Percentiles rank a stretch among this genome's conserved stretches.
Conservation (phyloP, 2,888 invertebrate species). For the Apamea crenata region DNA sequence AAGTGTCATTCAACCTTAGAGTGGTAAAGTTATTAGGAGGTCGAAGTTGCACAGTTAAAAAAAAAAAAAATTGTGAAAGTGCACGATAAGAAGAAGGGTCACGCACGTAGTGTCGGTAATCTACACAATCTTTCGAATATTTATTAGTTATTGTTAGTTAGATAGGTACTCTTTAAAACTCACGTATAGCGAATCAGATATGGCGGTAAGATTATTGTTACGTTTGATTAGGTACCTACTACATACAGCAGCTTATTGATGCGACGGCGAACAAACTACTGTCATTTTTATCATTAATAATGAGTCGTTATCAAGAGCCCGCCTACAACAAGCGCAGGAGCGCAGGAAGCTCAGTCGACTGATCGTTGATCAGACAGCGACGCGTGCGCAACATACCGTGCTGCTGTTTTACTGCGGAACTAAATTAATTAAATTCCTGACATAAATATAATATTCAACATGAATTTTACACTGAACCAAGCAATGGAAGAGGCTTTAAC, state of each 20-base stretch:
- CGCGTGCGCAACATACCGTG: conserved; percentile 70
- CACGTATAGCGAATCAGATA: conserved; percentile 46
- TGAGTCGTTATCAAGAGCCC: conserved; percentile 84
- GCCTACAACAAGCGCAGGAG: conserved; percentile 79
- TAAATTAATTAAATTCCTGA: conserved; percentile 68
- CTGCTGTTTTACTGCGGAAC: conserved; percentile 55
- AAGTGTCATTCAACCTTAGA: neutral
- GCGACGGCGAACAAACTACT: conserved; percentile 75
- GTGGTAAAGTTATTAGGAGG: neutral
- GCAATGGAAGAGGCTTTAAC: conserved; percentile 86
- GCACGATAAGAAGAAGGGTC: neutral
- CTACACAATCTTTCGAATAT: conserved; percentile 11
- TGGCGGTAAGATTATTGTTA: conserved; percentile 40
- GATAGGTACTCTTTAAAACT: conserved; percentile 33
- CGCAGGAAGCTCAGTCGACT: conserved; percentile 82
- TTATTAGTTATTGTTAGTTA: conserved; percentile 23
- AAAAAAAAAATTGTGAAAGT: neutral
- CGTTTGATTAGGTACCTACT: conserved; percentile 45
- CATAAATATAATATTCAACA: conserved; percentile 45
- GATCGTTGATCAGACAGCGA: conserved; percentile 69
- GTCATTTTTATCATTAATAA: conserved; percentile 85
- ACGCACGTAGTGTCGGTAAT: conserved; percentile 34
- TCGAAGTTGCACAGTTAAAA: neutral
- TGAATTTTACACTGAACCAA: conserved; percentile 70
- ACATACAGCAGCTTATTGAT: conserved; percentile 62